Percentiles rank a stretch among this genome's conserved stretches.
Evolutionary conservation across 2,113 vertebrate species (phyloP).

Genomic region (Regulus satrapa): DNA sequence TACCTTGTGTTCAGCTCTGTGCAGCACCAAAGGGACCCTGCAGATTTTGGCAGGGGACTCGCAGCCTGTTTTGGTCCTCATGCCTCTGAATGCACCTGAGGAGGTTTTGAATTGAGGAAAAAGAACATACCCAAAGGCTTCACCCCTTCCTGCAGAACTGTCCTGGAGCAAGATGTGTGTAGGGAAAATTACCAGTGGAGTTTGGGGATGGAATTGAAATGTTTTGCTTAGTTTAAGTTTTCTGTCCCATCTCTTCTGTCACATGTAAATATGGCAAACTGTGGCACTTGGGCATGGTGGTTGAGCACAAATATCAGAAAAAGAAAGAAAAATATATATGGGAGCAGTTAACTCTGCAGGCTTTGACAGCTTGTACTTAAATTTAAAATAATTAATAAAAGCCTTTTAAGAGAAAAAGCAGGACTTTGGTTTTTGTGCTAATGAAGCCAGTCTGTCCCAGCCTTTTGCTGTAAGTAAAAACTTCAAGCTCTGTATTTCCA

Average conservation of each 20-base stretch:
- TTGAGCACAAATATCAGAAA: background rate
- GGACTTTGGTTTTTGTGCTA: background rate
- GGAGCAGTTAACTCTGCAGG: background rate
- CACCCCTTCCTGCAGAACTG: background rate
- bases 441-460: background rate
- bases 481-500: background rate
- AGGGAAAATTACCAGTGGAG: background rate
- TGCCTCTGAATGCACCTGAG: background rate
- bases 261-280: background rate
- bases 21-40: background rate
- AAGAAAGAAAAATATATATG: background rate
- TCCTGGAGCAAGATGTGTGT: background rate
- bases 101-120: background rate
- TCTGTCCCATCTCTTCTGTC: background rate
- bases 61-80: accelerated
- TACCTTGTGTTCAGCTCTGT: accelerated
- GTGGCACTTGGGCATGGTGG: background rate
- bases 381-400: background rate
- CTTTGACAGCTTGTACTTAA: background rate
- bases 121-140: background rate
- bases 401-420: background rate
- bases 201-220: background rate
- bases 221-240: background rate
- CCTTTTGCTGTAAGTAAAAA: background rate
- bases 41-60: background rate